Evolutionary conservation across 2,113 vertebrate genomes (phyloP), one percentile per base, ranked within the genome.

Genomic region (Hemiprocne comata): DNA sequence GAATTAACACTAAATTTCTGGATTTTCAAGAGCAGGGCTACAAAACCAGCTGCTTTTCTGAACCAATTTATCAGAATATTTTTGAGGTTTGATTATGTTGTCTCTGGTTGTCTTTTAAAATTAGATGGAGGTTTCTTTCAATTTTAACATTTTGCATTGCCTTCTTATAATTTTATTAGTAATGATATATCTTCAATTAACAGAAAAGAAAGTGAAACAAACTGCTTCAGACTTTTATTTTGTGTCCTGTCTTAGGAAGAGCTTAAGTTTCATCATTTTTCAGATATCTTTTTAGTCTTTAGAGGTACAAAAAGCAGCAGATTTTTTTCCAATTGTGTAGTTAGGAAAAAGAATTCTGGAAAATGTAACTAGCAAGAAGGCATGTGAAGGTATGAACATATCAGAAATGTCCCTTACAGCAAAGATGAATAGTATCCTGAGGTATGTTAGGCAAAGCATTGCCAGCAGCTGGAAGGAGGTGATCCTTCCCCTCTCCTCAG

Each of bases 111-210:
- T 67, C 23, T 25, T 79, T 73, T 69, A 2, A 73, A 77, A 71
- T 7, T 2, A 50, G 0, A 1, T 29, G 11, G 42, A 76, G 28
- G 0, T 65, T 73, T 73, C 23, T 46, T 70, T 17, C 28, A 48
- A 34, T 57, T 74, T 42, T 5, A 70, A 70, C 29, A 65, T 48
- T 81, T 85, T 77, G 14, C 13, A 55, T 21, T 70, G 29, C 2
- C 6, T 65, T 53, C 11, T 26, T 61, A 12, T 24, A 67, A 67
- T 17, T 54, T 16, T 51, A 80, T 44, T 58, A 76, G 28, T 36
- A 87, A 60, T 55, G 60, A 44, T 42, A 34, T 25, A n/a, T 1
- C 4, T 72, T 51, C 17, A 60, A 31, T 46, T 80, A 14, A 44
- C 6, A 7, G 29, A 60, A 86, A 76, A 48, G 18, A 44, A 71